These are phyloP conservation scores for Acanthochromis polyacanthus DNA, from an alignment of 2,113 vertebrate genomes.

Conservation along the genomic window DNA sequence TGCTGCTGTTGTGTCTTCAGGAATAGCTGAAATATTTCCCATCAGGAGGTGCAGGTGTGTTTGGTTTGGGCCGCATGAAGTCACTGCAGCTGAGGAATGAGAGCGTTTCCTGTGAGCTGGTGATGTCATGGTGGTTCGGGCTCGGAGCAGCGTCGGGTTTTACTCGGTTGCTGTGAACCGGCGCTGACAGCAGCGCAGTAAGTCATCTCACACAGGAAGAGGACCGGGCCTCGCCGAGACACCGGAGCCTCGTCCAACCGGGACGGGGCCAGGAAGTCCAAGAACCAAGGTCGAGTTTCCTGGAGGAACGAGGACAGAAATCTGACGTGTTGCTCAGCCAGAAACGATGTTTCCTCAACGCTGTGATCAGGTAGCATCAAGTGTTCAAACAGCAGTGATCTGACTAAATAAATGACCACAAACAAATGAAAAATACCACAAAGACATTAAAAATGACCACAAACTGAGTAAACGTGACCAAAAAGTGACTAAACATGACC, in stretches of 20 bases:
- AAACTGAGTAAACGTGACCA: too few relatives aligned
- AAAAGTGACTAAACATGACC: too few relatives aligned
- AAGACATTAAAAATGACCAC: too few relatives aligned
- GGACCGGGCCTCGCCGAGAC: constrained; percentile 61
- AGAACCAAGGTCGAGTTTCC: too few relatives aligned
- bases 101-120: constrained; percentile 64
- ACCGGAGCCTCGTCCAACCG: constrained; percentile 32
- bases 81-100: constrained; percentile 62
- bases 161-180: constrained; percentile 33
- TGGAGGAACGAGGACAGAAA: too few relatives aligned
- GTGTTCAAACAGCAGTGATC: too few relatives aligned
- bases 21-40: constrained; percentile 60
- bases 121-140: constrained; percentile 69
- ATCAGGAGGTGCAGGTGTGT: constrained; percentile 70
- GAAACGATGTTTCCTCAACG: too few relatives aligned
- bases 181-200: constrained; percentile 53
- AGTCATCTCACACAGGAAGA: constrained; percentile 77
- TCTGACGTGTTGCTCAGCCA: too few relatives aligned
- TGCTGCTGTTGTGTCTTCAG: constrained; percentile 33
- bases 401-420: too few relatives aligned
- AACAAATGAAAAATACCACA: too few relatives aligned
- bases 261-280: constrained; percentile 64
- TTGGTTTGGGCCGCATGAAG: constrained; percentile 61
- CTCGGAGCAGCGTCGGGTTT: neutral
- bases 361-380: too few relatives aligned